phyloP scores from a whole-genome alignment of 2,113 vertebrate genomes.

The Corythoichthys haematopterus region DNA sequence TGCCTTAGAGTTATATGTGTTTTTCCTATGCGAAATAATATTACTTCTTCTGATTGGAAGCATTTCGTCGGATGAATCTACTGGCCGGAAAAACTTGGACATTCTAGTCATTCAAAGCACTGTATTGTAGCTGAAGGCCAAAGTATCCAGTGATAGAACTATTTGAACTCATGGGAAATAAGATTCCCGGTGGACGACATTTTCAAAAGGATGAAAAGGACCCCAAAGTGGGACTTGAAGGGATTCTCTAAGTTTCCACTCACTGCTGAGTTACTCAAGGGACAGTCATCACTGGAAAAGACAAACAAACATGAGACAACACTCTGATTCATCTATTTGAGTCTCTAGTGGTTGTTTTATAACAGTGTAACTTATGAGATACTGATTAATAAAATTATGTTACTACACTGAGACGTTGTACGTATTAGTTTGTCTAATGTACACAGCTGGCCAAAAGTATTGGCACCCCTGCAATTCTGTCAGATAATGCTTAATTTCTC shows the following conservation, averaged over 20 bases:
- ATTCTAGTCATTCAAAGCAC: constrained; percentile 30
- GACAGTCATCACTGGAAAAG: constrained; percentile 37
- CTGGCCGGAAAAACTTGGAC: constrained; percentile 5
- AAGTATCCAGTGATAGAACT: constrained; percentile 27
- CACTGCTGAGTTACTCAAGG: constrained; percentile 12
- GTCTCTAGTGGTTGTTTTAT: constrained; percentile 25
- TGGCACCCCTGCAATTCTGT: too few relatives aligned
- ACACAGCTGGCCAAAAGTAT: constrained; percentile 9
- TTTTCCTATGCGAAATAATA: background rate
- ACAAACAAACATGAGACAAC: constrained; percentile 35
- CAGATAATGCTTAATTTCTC: too few relatives aligned
- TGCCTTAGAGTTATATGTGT: constrained; percentile 3
- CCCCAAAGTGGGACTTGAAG: constrained; percentile 24
- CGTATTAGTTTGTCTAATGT: constrained; percentile 16
- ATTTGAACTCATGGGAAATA: constrained; percentile 26
- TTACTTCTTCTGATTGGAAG: background rate
- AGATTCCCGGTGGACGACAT: constrained; percentile 18
- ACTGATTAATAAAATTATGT: constrained; percentile 31
- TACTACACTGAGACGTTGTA: constrained; percentile 20
- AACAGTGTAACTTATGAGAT: constrained; percentile 42
- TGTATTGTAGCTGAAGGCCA: constrained; percentile 40
- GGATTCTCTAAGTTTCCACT: constrained; percentile 18
- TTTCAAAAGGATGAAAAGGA: constrained; percentile 19
- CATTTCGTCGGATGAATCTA: background rate
- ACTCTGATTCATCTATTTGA: constrained; percentile 31